phyloP scores from a whole-genome alignment of 2,113 vertebrate genomes.

The Cranoglanis bouderius region DNA sequence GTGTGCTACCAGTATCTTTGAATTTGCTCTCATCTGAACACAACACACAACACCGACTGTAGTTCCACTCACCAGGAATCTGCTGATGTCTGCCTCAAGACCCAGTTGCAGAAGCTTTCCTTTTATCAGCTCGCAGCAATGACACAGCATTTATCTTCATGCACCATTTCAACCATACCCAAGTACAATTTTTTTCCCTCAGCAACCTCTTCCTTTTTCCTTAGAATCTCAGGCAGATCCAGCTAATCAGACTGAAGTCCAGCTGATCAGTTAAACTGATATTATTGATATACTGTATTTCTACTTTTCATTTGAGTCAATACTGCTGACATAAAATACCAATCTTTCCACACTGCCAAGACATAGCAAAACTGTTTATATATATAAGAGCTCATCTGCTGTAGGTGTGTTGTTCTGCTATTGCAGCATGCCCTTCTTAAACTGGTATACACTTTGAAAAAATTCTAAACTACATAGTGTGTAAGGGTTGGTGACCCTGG shows the following conservation, averaged over 20 bases:
- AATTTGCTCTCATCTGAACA: neutral
- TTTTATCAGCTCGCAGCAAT: constrained; percentile 62
- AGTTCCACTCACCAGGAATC: constrained; percentile 73
- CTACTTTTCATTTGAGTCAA: neutral
- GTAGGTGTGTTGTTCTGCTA: constrained; percentile 68
- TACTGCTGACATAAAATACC: neutral
- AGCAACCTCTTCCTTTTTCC: constrained; percentile 74
- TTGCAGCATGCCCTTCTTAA: constrained; percentile 68
- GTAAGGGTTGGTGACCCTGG: too few relatives aligned
- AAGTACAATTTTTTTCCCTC: constrained; percentile 47
- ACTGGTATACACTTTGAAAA: constrained; percentile 58
- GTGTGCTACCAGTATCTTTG: neutral
- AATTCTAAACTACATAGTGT: neutral
- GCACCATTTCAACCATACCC: neutral
- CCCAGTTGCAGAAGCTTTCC: constrained; percentile 74
- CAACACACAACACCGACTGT: neutral
- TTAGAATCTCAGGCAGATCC: constrained; percentile 62
- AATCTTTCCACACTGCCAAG: neutral
- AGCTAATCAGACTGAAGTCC: constrained; percentile 12
- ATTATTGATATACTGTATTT: neutral
- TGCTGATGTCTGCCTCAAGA: constrained; percentile 73
- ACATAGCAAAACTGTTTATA: constrained; percentile 44
- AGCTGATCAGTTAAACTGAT: neutral
- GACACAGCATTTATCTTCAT: neutral
- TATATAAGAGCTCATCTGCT: constrained; percentile 66